Evolutionary conservation across 2,797 vertebrate genomes (phyloP), one percentile per base, ranked within the genome.

Genomic region (Megaceryle alcyon): DNA sequence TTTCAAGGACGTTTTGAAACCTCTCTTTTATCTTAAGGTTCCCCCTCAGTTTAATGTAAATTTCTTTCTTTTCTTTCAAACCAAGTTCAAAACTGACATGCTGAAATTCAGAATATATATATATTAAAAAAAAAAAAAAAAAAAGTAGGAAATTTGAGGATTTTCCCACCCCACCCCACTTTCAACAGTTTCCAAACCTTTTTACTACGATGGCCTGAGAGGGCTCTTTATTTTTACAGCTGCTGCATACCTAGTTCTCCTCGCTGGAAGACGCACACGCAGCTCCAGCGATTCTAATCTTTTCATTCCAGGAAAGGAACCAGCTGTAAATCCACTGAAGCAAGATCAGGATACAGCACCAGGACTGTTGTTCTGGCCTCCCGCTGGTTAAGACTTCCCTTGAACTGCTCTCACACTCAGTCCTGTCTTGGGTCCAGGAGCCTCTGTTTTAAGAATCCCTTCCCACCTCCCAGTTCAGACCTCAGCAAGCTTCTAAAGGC

Each of bases 261-360:
- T 96, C 57, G 31, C 95, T 96, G 94, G 94, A 97, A 96, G 96
- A 96, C 81, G 15, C 86, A 94, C 96, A 96, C 39, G 20, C 93
- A 95, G 96, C 94, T 57, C 95, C 86, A 96, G 93, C 2, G 92
- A 96, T 97, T 87, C 90, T 96, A 96, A 96, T 97, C 95, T 96
- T 77, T 93, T 94, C 90, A 90, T 97, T 97, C 96, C 96, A 97
- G 95, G 95, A 97, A 97, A 95, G 88, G 95, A 97, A 96, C 95
- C 95, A 96, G 96, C 96, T 97, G 95, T 96, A 97, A 97, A 97
- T 93, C 90, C 90, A 97, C 92, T 82, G 94, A 33, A 92, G 94
- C 83, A 72, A 39, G 96, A 90, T 95, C 86, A 63, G 95, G 94
- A 94, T 92, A 90, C 94, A 81, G 94, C 92, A 92, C 86, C 81